Percentiles rank a stretch among this genome's conserved stretches.
These are phyloP conservation scores for Phyllostomus hastatus DNA, from an alignment of 2,113 vertebrate species.

Conservation along the genomic window DNA sequence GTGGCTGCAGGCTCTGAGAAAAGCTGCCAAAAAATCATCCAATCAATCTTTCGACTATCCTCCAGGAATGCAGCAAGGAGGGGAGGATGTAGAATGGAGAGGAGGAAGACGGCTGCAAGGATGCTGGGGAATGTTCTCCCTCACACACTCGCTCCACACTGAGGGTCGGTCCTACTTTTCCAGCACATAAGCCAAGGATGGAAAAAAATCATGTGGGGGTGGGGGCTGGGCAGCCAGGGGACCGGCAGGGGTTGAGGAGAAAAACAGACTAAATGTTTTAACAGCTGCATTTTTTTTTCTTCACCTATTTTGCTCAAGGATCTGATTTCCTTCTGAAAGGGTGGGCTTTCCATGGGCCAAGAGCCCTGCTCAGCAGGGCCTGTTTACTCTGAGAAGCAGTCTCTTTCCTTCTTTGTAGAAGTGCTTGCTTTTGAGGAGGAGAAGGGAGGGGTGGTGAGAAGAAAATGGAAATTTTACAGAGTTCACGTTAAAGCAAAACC, in stretches of 20 bases:
- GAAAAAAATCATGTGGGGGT: constrained; percentile 53
- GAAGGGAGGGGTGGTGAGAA: not conserved
- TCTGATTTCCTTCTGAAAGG: constrained; percentile 84
- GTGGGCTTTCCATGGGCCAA: constrained; percentile 76
- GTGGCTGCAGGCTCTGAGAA: constrained; percentile 76
- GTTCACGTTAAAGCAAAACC: constrained; percentile 63
- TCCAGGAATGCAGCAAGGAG: constrained; percentile 76
- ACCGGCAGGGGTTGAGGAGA: constrained; percentile 51
- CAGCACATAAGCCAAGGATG: constrained; percentile 40
- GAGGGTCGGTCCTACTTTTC: constrained; percentile 41
- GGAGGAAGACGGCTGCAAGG: constrained; percentile 29
- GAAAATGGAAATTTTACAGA: constrained; percentile 54
- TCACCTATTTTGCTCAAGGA: constrained; percentile 83
- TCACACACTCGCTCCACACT: not conserved
- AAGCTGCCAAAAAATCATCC: constrained; percentile 80
- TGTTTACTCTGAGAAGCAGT: constrained; percentile 77
- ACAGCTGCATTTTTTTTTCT: constrained; percentile 88
- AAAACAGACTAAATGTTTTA: constrained; percentile 86
- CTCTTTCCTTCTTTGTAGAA: constrained; percentile 68
- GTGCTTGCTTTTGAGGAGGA: constrained; percentile 51
- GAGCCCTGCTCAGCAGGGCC: constrained; percentile 75
- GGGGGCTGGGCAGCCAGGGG: constrained; percentile 17
- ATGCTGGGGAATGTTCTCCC: constrained; percentile 41
- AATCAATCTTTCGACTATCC: constrained; percentile 82
- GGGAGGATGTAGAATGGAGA: not conserved